Evolutionary conservation across 2,797 vertebrate genomes (phyloP), one percentile per base, ranked within the genome.

Genomic region (Aeoliscus strigatus): DNA sequence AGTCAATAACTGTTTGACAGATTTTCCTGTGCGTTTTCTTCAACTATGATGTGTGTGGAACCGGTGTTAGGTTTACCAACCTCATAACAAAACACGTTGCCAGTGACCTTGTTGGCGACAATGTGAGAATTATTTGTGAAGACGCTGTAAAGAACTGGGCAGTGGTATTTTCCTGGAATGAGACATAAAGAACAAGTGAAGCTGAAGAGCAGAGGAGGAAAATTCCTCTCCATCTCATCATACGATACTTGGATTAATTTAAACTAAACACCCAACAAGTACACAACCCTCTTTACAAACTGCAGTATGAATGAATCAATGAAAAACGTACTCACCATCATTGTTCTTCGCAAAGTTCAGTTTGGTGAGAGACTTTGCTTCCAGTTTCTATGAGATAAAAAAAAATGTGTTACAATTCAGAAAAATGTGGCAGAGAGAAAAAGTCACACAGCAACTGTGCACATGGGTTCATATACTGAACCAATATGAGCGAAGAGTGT

Each of bases 91-190:
- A 91, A 99, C 41, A 99, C 96, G 3, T 99, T 98, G 58, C 96
- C 96, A 0, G 93, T 94, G 18, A 93, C 88, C 79, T 84, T 93
- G 86, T 94, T 90, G 51, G 92, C 71, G 61, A 97, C 90, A 0
- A 99, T 95, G 75, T 98, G 90, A 14, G 93, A 97, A 51, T 96
- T 98, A 73, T 98, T 95, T 15, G 93, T 97, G 86, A 99, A 98
- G 26, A 99, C 88, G 0, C 84, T 93, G 81, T 94, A 98, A 6
- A 98, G 89, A 46, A 98, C 93, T 0, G 96, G 96, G 56, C 95
- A 98, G 82, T 98, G 95, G 69, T 92, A 98, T 70, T 99, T 96
- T 39, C 91, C 96, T 98, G 57, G 16, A 42, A 55, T 4, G 21
- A 35, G 51, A 53, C 0, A 9, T 59, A 39, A 44, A 32, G 7